Percentiles rank a stretch among this genome's conserved stretches.
phyloP scores from a whole-genome alignment of 1,140 invertebrate genomes.

The Nebria ingens region DNA sequence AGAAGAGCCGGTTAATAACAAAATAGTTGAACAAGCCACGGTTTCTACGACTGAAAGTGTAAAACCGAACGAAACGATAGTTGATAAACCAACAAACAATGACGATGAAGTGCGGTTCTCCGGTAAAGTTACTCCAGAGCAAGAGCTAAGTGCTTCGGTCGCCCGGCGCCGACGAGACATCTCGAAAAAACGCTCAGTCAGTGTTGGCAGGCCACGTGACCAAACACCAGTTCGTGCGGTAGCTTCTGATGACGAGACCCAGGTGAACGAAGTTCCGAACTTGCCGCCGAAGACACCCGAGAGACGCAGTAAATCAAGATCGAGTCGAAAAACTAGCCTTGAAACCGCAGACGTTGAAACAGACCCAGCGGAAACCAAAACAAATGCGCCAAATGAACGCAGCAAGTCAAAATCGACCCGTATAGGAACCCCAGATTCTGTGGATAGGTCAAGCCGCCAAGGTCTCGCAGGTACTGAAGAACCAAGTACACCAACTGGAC shows the following conservation, averaged over 20 bases:
- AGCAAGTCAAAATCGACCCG: too few species aligned
- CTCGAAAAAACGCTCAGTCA: constrained; percentile 39
- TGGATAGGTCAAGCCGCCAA: too few species aligned
- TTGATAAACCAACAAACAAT: constrained; percentile 17
- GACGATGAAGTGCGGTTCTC: constrained; percentile 22
- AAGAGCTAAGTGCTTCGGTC: constrained; percentile 36
- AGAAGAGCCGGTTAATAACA: background rate
- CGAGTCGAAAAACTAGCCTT: constrained; percentile 15
- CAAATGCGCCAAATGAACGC: too few species aligned
- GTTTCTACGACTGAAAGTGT: constrained; percentile 20
- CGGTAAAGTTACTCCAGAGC: constrained; percentile 35
- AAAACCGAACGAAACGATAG: constrained; percentile 17
- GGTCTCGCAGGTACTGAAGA: too few species aligned
- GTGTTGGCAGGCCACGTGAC: constrained; percentile 27
- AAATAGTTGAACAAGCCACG: background rate
- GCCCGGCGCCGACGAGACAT: constrained; percentile 40
- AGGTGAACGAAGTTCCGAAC: constrained; percentile 11
- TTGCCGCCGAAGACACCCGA: constrained; percentile 23
- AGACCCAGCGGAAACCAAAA: background rate
- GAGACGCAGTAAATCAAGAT: constrained; percentile 19
- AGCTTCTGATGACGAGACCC: constrained; percentile 21
- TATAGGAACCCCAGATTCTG: too few species aligned
- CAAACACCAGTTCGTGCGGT: constrained; percentile 25
- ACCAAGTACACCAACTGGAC: too few species aligned
- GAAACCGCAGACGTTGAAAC: constrained; percentile 10